Base-by-base conservation (phyloP, 2,888 invertebrate species). In the Nineta flava region DNA sequence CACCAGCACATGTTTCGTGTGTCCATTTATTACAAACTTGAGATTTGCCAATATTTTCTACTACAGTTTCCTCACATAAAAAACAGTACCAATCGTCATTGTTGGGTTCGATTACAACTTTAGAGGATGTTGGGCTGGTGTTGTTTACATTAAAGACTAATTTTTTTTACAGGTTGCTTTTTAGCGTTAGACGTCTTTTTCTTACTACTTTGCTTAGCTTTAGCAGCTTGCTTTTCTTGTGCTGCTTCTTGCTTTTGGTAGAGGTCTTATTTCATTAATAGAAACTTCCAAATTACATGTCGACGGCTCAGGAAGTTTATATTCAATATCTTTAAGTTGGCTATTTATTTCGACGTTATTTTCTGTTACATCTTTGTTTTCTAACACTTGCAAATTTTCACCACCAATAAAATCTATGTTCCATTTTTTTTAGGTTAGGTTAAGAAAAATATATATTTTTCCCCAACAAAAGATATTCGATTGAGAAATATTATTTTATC, bases 371-470 rank as follows among this genome's bases (percentile, higher is more conserved):
- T 9, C 10, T n/a, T n/a, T n/a, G n/a, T n/a, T n/a, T n/a, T n/a
- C n/a, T n/a, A n/a, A n/a, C n/a, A 56, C 56, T 26, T 55, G 55
- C 54, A 52, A 55, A 52, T 56, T 50, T 42, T 51, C 55, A 32
- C 53, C 34, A 26, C 48, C 54, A 26, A 47, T 35, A 44, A 57
- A 56, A 43, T 46, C 53, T n/a, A n/a, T n/a, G n/a, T n/a, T n/a
- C n/a, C n/a, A n/a, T n/a, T n/a, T n/a, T n/a, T n/a, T n/a, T n/a
- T n/a, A n/a, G n/a, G n/a, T n/a, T n/a, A n/a, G n/a, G n/a, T n/a
- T n/a, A n/a, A n/a, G n/a, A n/a, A n/a, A n/a, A n/a, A n/a, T n/a
- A n/a, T n/a, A n/a, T n/a, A n/a, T n/a, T n/a, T n/a, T n/a, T n/a
- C n/a, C n/a, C n/a, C n/a, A n/a, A n/a, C n/a, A n/a, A n/a, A n/a